Percentiles rank a stretch among this genome's conserved stretches.
phyloP scores from a whole-genome alignment of 2,797 vertebrate species.

The Anas capensis region DNA sequence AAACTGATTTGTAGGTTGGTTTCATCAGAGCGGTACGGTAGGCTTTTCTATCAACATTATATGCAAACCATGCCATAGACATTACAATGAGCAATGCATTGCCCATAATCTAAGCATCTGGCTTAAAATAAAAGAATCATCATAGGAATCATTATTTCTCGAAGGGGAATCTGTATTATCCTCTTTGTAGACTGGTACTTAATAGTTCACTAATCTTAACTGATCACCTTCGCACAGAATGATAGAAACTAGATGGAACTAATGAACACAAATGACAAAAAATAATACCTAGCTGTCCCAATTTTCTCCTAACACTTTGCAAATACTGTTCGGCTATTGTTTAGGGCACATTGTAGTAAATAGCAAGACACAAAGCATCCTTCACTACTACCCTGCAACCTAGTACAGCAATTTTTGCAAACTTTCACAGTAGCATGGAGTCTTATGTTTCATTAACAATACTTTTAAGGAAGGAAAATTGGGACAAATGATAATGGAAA shows the following conservation, averaged over 20 bases:
- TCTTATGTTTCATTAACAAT: background rate
- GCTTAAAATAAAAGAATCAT: conserved; percentile 26
- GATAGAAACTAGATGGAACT: background rate
- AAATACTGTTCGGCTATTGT: background rate
- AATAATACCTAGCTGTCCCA: background rate
- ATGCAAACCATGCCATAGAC: background rate
- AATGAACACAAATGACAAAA: background rate
- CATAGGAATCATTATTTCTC: background rate
- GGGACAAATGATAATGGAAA: background rate
- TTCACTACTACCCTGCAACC: background rate
- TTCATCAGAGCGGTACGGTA: conserved; percentile 35
- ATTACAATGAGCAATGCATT: background rate
- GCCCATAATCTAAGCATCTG: background rate
- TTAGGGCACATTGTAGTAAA: background rate
- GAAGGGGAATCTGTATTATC: background rate
- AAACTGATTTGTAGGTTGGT: conserved; percentile 46
- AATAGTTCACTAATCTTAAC: background rate
- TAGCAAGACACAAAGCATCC: background rate
- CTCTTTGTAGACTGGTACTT: background rate
- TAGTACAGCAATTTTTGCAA: background rate
- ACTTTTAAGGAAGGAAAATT: background rate
- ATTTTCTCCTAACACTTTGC: background rate
- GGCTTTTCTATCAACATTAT: background rate
- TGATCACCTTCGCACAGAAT: background rate
- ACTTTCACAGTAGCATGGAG: background rate